Percentiles rank a stretch among this genome's conserved stretches.
Conservation (phyloP, 2,797 vertebrate species). For the Sylvilagus floridanus region DNA sequence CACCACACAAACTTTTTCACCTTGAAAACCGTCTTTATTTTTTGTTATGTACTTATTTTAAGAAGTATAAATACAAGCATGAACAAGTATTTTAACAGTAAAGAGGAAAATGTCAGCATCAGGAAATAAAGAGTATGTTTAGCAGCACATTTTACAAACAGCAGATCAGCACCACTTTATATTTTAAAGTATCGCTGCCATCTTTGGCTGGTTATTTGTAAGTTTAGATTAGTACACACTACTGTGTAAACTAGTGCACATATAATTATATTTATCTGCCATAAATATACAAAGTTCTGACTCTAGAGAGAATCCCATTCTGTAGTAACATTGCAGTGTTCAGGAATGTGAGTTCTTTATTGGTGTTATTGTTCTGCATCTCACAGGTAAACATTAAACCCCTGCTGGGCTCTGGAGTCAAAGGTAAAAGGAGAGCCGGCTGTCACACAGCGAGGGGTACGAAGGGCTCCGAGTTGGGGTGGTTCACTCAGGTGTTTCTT, state of each 20-base stretch:
- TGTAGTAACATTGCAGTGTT: not conserved
- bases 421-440: slow-evolving; percentile 64
- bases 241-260: not conserved
- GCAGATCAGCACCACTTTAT: not conserved
- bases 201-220: not conserved
- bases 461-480: not conserved
- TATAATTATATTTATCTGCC: not conserved
- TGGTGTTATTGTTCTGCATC: slow-evolving; percentile 22
- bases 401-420: slow-evolving; percentile 54
- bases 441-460: not conserved
- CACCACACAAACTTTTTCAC: not conserved
- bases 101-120: not conserved
- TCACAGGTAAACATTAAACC: slow-evolving; percentile 55
- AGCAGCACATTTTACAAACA: not conserved
- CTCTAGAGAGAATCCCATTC: slow-evolving; percentile 33
- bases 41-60: not conserved
- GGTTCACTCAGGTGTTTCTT: not conserved
- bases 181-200: not conserved
- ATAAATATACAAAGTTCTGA: not conserved
- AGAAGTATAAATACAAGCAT: not conserved
- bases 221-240: too few species aligned
- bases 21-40: not conserved
- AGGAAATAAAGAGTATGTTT: not conserved
- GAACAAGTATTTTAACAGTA: too few species aligned
- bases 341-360: not conserved